Base-by-base conservation (phyloP, 2,888 invertebrate genomes). In the Bellardia bayeri region DNA sequence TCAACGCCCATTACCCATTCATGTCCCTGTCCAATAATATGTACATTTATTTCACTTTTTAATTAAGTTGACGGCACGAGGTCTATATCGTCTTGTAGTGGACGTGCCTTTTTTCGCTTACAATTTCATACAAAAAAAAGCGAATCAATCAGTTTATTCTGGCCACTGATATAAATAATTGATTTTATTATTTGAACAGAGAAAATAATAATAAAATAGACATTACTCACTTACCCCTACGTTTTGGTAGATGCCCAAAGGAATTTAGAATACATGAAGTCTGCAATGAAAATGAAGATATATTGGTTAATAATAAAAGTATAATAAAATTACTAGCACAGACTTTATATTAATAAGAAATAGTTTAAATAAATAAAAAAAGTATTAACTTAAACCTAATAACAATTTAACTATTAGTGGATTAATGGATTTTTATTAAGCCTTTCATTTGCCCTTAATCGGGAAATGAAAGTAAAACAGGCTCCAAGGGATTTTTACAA, bases 11-110 rank as follows among this genome's bases (percentile, higher is more conserved):
- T 14, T 33, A 16, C 37, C 51, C 51, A 49, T 54, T 51, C 4
- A 4, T 69, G n/a, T 54, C 11, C 30, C 51, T 23, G 16, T 51
- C 51, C 51, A 23, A 51, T 51, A 51, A 2, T 66, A 72, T 78
- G 40, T 75, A 75, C 23, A 79, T 80, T 80, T 74, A 45, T 68
- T 63, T 33, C 56, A 75, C 33, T 75, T 69, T 82, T 79, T 63
- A 86, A 86, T 86, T 86, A 68, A 63, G 23, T 54, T 74, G 86
- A 79, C 86, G 86, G 82, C 86, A 63, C 82, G 82, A 86, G 82
- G 86, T 86, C 85, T 86, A 82, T 72, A 45, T 71, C 11, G 75
- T 37, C 30, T 75, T 51, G 23, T 49, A 75, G 14, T 58, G 58
- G 75, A 75, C 85, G 80, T 85, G 80, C 85, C 80, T 85, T 80